These are phyloP conservation scores for Chaetura pelagica DNA, from an alignment of 2,113 vertebrate genomes.

Conservation along the genomic window DNA sequence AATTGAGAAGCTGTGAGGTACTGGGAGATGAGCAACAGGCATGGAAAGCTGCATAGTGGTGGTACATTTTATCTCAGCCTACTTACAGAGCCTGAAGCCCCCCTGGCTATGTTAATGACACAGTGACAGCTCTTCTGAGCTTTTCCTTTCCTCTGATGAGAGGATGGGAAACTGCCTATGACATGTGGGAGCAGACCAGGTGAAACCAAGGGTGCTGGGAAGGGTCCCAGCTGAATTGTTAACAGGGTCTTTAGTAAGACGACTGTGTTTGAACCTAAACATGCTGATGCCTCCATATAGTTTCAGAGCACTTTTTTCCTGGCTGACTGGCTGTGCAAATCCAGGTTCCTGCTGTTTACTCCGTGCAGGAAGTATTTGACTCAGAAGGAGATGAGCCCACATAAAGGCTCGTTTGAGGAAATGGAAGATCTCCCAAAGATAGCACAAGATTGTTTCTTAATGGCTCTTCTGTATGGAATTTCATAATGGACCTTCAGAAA, in stretches of 20 bases:
- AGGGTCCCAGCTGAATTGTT: not conserved
- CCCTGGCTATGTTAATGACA: not conserved
- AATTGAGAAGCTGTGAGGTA: not conserved
- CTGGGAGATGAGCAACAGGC: not conserved
- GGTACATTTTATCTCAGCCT: not conserved
- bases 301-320: not conserved
- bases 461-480: not conserved
- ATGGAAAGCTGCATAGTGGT: not conserved
- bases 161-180: not conserved
- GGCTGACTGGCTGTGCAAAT: not conserved
- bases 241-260: not conserved
- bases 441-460: not conserved
- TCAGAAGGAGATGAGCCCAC: not conserved
- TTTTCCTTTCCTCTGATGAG: not conserved
- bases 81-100: not conserved
- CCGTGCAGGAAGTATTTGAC: not conserved
- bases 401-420: not conserved
- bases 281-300: not conserved
- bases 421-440: constrained; percentile 13
- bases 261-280: not conserved
- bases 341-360: not conserved
- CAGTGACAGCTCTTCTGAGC: not conserved
- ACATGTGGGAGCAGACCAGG: not conserved
- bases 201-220: not conserved
- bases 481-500: constrained; percentile 5